Conservation (phyloP, 2,113 vertebrate genomes). For the Cephalopterus ornatus region DNA sequence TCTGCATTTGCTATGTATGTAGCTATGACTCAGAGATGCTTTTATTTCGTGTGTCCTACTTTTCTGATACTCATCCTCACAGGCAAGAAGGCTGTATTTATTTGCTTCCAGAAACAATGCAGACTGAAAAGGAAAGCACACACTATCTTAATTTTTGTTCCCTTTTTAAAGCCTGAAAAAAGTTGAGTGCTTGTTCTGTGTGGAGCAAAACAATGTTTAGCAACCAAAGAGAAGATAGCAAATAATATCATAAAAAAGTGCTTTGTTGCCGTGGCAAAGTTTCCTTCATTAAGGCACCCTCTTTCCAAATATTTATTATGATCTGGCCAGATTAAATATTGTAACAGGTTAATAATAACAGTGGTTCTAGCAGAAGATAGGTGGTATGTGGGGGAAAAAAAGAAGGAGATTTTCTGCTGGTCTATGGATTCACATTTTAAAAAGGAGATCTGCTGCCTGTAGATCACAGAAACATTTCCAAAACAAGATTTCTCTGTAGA, state of each 20-base stretch:
- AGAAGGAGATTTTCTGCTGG: not conserved
- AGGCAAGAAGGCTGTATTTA: not conserved
- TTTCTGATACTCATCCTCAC: not conserved
- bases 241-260: not conserved
- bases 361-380: not conserved
- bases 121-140: not conserved
- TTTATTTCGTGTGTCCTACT: conserved; percentile 39
- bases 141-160: not conserved
- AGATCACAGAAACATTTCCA: not conserved
- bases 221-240: not conserved
- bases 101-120: not conserved
- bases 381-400: not conserved
- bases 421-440: not conserved
- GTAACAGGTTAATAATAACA: not conserved
- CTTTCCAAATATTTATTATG: not conserved
- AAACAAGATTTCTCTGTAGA: not conserved
- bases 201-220: not conserved
- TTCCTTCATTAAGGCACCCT: not conserved
- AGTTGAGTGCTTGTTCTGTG: not conserved
- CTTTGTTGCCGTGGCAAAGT: not conserved
- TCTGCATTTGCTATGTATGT: not conserved
- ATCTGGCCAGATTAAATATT: not conserved
- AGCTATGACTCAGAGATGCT: conserved; percentile 38
- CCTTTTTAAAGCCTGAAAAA: not conserved
- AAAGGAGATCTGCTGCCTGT: not conserved